These are phyloP conservation scores for Cataglyphis hispanica DNA, from an alignment of 1,140 invertebrate genomes.

Conservation along the genomic window DNA sequence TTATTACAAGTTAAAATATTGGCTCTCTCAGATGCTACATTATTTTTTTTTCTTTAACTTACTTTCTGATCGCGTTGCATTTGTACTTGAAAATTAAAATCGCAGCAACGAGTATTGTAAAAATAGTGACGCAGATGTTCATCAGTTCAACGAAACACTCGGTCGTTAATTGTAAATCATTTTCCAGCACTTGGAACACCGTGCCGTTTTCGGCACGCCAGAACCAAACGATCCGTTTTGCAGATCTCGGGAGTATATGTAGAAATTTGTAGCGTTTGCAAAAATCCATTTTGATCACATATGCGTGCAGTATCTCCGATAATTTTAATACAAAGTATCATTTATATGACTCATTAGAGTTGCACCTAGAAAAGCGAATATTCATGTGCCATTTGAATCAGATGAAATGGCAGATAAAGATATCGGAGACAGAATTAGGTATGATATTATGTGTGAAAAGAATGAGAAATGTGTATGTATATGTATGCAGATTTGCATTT, in stretches of 20 bases:
- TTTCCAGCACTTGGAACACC: conserved; percentile 62
- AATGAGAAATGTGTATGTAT: background rate
- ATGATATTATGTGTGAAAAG: background rate
- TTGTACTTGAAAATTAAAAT: conserved; percentile 68
- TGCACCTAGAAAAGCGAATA: conserved; percentile 4
- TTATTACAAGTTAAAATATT: background rate
- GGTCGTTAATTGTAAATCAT: conserved; percentile 43
- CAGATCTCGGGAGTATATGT: conserved; percentile 63
- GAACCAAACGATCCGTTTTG: conserved; percentile 72
- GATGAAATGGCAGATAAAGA: background rate
- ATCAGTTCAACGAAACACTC: conserved; percentile 76
- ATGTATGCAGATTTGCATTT: conserved; percentile 6
- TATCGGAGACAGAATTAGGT: too few relatives aligned
- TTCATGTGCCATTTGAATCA: background rate
- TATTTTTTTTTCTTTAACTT: conserved; percentile 52
- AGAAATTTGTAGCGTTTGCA: conserved; percentile 71
- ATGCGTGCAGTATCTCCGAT: background rate
- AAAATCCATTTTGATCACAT: conserved; percentile 69
- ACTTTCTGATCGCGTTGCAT: conserved; percentile 66
- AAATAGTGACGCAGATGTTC: conserved; percentile 67
- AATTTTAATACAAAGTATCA: conserved; percentile 14
- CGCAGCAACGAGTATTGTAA: conserved; percentile 63
- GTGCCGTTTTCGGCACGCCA: conserved; percentile 76
- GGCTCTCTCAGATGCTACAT: background rate
- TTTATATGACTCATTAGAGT: background rate